Percentiles rank a stretch among this genome's conserved stretches.
These are phyloP conservation scores for Nemurella pictetii DNA, from an alignment of 2,888 invertebrate species.

Conservation along the genomic window DNA sequence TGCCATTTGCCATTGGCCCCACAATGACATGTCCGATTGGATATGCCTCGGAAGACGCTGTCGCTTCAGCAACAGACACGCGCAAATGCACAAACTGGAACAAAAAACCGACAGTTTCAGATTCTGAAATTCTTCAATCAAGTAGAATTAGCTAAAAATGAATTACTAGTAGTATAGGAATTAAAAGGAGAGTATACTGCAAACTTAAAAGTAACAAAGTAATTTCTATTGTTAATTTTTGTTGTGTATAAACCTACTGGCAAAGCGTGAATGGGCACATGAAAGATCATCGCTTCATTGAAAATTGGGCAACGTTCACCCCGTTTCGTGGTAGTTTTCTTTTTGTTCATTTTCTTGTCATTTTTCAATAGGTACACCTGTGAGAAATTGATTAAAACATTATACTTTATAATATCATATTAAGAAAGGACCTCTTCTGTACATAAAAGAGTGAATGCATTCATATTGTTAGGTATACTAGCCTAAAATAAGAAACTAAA, in stretches of 20 bases:
- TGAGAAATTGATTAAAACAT: constrained; percentile 34
- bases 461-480: too few species aligned
- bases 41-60: constrained; percentile 59
- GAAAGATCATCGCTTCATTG: constrained; percentile 85
- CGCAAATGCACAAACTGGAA: constrained; percentile 69
- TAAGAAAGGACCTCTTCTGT: too few species aligned
- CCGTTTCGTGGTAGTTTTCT: constrained; percentile 75
- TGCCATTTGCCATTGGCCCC: constrained; percentile 71
- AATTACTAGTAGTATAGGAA: too few species aligned
- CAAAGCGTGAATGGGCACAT: constrained; percentile 58
- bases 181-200: not conserved
- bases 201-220: not conserved
- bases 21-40: constrained; percentile 81
- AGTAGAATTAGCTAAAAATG: constrained; percentile 9
- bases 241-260: not conserved
- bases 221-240: not conserved
- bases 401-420: too few species aligned
- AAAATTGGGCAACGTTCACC: constrained; percentile 77
- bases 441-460: too few species aligned
- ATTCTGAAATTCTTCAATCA: constrained; percentile 29
- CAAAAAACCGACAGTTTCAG: not conserved
- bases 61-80: constrained; percentile 58
- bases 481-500: too few species aligned
- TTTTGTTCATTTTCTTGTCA: constrained; percentile 79
- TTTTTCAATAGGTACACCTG: constrained; percentile 78